A percentile compares a stretch with the other conserved stretches of the same genome.
Evolutionary conservation across 2,797 vertebrate genomes (phyloP).

Genomic region (Esox masquinongy): DNA sequence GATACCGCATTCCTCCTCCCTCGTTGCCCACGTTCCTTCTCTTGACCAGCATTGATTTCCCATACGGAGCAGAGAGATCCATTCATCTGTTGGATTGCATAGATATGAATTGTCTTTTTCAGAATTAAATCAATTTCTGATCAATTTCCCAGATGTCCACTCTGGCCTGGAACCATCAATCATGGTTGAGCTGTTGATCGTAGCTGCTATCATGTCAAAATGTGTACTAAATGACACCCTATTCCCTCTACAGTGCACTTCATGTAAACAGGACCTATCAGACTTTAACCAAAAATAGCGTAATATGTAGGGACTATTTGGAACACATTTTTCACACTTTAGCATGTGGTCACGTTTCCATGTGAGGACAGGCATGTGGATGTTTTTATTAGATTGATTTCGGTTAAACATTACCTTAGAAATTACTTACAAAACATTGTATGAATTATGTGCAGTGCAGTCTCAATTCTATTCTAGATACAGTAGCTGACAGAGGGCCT

Average conservation of each 20-base stretch:
- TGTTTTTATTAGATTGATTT: neutral
- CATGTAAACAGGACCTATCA: neutral
- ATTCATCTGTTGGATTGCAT: conserved; percentile 39
- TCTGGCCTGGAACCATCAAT: conserved; percentile 46
- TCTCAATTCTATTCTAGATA: no score
- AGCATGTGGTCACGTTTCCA: neutral
- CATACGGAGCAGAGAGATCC: conserved; percentile 12
- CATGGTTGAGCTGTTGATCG: conserved; percentile 29
- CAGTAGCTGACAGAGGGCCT: no score
- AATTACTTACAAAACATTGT: no score
- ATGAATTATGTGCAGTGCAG: no score
- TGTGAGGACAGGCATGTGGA: neutral
- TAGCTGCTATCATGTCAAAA: conserved; percentile 36
- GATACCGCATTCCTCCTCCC: conserved; percentile 11
- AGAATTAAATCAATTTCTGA: conserved; percentile 62
- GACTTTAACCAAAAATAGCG: neutral
- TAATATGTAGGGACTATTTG: neutral
- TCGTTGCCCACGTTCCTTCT: conserved; percentile 22
- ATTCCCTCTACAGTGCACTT: neutral
- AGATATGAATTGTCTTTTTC: conserved; percentile 60
- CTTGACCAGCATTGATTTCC: conserved; percentile 57
- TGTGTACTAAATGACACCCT: conserved; percentile 10
- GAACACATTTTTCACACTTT: conserved; percentile 10
- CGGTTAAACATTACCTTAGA: no score
- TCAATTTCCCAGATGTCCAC: conserved; percentile 52